Conservation (phyloP, 2,888 invertebrate species). For the Philhelius pedissequus region DNA sequence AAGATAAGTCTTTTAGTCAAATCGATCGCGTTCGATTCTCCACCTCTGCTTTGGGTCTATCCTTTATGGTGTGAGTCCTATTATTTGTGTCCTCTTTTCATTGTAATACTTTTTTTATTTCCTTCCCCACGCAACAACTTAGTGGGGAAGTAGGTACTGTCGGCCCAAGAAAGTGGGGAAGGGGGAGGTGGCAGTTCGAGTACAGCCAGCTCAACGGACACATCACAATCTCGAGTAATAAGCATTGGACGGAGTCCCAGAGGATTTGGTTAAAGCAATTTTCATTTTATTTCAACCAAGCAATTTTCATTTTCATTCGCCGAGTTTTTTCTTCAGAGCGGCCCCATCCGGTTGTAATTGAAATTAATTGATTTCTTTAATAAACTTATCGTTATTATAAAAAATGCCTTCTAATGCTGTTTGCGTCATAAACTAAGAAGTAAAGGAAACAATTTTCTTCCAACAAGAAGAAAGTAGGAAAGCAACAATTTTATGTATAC, state of each 20-base stretch:
- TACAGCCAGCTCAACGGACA: too few relatives aligned
- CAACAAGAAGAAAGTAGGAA: conserved; percentile 86
- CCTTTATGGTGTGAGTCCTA: conserved; percentile 86
- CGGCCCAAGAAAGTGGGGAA: conserved; percentile 93
- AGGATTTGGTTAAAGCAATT: conserved; percentile 99
- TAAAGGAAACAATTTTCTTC: conserved; percentile 89
- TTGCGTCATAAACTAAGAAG: conserved; percentile 92
- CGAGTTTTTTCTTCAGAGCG: not conserved
- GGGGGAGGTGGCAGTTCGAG: too few relatives aligned
- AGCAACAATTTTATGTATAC: too few relatives aligned
- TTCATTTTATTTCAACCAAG: too few relatives aligned
- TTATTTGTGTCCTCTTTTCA: not conserved
- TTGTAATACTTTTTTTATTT: not conserved
- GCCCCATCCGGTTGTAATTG: too few relatives aligned
- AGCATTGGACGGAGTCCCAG: conserved; percentile 95
- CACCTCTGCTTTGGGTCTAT: conserved; percentile 94
- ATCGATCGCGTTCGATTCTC: conserved; percentile 86
- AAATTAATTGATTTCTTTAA: not conserved
- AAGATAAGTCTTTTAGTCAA: conserved; percentile 77
- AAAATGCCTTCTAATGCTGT: conserved; percentile 87
- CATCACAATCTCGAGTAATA: conserved; percentile 94
- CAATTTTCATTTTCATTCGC: not conserved
- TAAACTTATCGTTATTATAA: not conserved
- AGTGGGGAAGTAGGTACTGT: conserved; percentile 84
- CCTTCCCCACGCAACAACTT: conserved; percentile 75